phyloP scores from a whole-genome alignment of 2,888 invertebrate genomes.

The Nomada goodeniana region DNA sequence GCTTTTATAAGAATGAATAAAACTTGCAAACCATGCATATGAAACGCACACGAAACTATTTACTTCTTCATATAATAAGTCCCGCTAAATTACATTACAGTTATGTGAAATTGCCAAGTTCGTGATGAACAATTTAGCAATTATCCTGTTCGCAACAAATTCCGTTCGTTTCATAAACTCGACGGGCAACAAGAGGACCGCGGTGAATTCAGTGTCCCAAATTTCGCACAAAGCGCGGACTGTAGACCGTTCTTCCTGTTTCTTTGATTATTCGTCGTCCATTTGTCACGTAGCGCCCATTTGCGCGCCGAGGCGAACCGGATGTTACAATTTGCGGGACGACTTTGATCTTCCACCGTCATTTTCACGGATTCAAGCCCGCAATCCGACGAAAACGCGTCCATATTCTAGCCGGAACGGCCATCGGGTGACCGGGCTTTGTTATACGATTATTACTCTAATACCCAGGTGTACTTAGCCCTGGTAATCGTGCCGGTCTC shows the following conservation, averaged over 20 bases:
- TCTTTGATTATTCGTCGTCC: slow-evolving; percentile 34
- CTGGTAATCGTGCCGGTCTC: slow-evolving; percentile 53
- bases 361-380: not conserved
- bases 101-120: no score
- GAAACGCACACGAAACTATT: no score
- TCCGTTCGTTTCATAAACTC: no score
- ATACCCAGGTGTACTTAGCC: slow-evolving; percentile 74
- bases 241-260: slow-evolving; percentile 13
- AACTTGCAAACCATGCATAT: no score
- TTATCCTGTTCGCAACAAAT: no score
- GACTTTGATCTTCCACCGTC: slow-evolving; percentile 26
- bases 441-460: slow-evolving; percentile 83
- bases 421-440: slow-evolving; percentile 80
- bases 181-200: not conserved
- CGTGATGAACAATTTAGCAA: no score
- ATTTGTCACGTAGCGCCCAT: slow-evolving; percentile 28
- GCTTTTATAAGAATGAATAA: no score
- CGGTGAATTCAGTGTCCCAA: not conserved
- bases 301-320: not conserved
- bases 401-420: slow-evolving; percentile 76
- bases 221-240: not conserved
- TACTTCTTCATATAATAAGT: no score
- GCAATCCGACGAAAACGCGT: slow-evolving; percentile 67
- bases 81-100: no score
- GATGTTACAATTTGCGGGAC: slow-evolving; percentile 14